phyloP scores from a whole-genome alignment of 2,113 vertebrate species.

The Bos javanicus region DNA sequence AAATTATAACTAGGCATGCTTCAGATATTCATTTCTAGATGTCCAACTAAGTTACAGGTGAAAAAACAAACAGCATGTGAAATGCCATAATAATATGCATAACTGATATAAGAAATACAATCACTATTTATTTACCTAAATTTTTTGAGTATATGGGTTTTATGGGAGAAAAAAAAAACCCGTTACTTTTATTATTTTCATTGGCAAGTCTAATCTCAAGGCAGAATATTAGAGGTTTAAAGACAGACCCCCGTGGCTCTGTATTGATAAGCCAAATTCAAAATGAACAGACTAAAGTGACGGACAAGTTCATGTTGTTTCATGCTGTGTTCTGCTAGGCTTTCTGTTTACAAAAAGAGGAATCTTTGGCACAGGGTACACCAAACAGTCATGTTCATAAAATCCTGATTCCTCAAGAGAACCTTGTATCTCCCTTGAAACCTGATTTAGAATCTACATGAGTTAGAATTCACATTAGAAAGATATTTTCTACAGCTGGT shows the following conservation, averaged over 20 bases:
- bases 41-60: constrained; percentile 63
- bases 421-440: not conserved
- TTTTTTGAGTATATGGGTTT: not conserved
- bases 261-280: constrained; percentile 12
- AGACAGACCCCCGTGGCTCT: not conserved
- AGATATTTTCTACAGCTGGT: not conserved
- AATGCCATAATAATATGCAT: not conserved
- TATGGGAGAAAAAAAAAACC: not conserved
- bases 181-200: not conserved
- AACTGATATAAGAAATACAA: constrained; percentile 13
- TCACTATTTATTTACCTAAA: not conserved
- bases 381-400: constrained; percentile 3
- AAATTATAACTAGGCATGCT: constrained; percentile 61
- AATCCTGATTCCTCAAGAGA: not conserved
- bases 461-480: constrained; percentile 34
- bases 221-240: not conserved
- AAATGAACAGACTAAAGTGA: constrained; percentile 11
- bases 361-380: not conserved
- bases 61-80: constrained; percentile 26
- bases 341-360: not conserved
- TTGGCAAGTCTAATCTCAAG: not conserved
- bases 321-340: not conserved
- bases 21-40: constrained; percentile 38
- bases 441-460: not conserved
- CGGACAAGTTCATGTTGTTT: not conserved